These are phyloP conservation scores for Tiaroga cobitis DNA, from an alignment of 2,797 vertebrate genomes.

Conservation along the genomic window DNA sequence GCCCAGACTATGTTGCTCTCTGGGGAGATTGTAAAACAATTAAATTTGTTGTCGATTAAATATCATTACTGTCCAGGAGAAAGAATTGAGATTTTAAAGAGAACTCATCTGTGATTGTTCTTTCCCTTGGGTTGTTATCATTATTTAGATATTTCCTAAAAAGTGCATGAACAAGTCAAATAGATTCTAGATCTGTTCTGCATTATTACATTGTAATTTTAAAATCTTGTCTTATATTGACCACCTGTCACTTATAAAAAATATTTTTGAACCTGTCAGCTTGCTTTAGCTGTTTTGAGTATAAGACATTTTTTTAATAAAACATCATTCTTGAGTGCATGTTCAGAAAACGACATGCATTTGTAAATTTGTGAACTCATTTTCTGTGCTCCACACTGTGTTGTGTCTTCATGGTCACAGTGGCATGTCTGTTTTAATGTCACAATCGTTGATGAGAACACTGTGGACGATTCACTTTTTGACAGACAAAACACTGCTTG, in stretches of 20 bases:
- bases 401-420: conserved; percentile 23
- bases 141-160: background rate
- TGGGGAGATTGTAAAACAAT: background rate
- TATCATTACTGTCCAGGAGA: conserved; percentile 10
- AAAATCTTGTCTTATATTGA: conserved; percentile 5
- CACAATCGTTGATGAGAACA: background rate
- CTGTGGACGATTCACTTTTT: conserved; percentile 4
- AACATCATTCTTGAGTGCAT: conserved; percentile 6
- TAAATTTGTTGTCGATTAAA: background rate
- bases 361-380: background rate
- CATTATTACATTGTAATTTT: conserved; percentile 7
- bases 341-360: conserved; percentile 7
- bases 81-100: conserved; percentile 20
- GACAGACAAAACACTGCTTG: conserved; percentile 42
- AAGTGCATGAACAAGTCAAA: background rate
- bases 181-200: background rate
- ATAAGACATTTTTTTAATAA: background rate
- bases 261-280: conserved; percentile 27
- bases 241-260: background rate
- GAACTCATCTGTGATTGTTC: background rate
- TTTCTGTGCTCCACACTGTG: conserved; percentile 7
- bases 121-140: background rate
- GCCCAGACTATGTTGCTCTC: no score
- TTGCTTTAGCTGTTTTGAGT: conserved; percentile 15
- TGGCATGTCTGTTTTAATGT: conserved; percentile 39